Evolutionary conservation across 2,113 vertebrate species (phyloP).

Genomic region (Trogon melanurus): DNA sequence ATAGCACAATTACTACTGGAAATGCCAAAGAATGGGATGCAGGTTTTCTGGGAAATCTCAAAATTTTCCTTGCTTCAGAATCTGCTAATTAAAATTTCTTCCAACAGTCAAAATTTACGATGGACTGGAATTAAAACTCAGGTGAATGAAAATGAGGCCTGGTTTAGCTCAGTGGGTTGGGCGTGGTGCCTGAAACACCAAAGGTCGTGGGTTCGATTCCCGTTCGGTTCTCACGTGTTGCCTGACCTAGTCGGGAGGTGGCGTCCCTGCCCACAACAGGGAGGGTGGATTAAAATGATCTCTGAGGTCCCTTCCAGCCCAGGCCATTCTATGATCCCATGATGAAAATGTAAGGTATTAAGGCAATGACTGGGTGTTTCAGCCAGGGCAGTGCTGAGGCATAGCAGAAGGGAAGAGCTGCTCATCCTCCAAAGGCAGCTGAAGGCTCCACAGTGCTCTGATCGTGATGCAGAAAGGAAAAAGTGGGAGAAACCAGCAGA

Average conservation of each 20-base stretch:
- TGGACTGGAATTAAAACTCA: background rate
- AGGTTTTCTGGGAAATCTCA: background rate
- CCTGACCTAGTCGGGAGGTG: too few relatives aligned
- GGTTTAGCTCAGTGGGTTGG: too few relatives aligned
- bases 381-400: background rate
- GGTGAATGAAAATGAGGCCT: background rate
- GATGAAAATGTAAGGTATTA: background rate
- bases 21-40: background rate
- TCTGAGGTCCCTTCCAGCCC: too few relatives aligned
- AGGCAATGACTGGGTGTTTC: background rate
- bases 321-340: too few relatives aligned
- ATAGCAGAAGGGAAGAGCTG: background rate
- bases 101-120: background rate
- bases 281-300: too few relatives aligned
- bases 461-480: background rate
- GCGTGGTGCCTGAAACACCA: too few relatives aligned
- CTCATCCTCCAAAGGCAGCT: background rate
- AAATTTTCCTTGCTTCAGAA: background rate
- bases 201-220: too few relatives aligned
- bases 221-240: too few relatives aligned
- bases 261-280: too few relatives aligned
- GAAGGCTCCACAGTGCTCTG: background rate
- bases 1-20: background rate
- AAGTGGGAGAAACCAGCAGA: background rate
- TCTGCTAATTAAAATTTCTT: background rate